A percentile compares a stretch with the other conserved stretches of the same genome.
phyloP scores from a whole-genome alignment of 2,113 vertebrate genomes.

The Pseudopipra pipra region DNA sequence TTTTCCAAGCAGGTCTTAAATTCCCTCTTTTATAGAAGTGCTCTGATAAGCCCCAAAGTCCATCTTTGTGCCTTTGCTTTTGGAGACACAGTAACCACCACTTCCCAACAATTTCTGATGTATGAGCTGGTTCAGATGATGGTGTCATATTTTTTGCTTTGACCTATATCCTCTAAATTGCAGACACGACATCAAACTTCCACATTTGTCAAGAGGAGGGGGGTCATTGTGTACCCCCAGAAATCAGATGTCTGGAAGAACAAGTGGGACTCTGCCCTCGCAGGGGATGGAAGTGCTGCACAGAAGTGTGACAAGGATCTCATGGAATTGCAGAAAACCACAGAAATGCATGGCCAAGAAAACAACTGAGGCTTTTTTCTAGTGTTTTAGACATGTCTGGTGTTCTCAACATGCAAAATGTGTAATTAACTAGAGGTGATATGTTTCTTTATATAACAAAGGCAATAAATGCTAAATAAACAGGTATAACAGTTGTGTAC shows the following conservation, averaged over 20 bases:
- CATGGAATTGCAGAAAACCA: neutral
- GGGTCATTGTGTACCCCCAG: conserved; percentile 12
- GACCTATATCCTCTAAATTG: neutral
- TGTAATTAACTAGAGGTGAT: neutral
- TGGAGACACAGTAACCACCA: neutral
- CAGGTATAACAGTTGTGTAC: accelerated
- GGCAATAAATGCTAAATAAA: neutral
- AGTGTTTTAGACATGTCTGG: accelerated
- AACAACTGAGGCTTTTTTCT: neutral
- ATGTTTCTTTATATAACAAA: neutral
- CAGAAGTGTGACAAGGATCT: neutral
- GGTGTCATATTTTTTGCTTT: neutral
- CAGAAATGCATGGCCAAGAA: neutral
- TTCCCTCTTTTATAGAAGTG: neutral
- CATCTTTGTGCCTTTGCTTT: neutral
- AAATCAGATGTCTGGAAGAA: neutral
- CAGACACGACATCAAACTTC: conserved; percentile 25
- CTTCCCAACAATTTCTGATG: neutral
- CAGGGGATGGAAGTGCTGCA: conserved; percentile 41
- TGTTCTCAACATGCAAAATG: neutral
- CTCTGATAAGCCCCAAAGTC: neutral
- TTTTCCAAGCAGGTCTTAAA: neutral
- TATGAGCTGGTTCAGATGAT: neutral
- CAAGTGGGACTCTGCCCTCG: conserved; percentile 5
- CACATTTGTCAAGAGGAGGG: neutral